Conservation (phyloP, 2,888 invertebrate genomes). For the Bimastos eiseni region DNA sequence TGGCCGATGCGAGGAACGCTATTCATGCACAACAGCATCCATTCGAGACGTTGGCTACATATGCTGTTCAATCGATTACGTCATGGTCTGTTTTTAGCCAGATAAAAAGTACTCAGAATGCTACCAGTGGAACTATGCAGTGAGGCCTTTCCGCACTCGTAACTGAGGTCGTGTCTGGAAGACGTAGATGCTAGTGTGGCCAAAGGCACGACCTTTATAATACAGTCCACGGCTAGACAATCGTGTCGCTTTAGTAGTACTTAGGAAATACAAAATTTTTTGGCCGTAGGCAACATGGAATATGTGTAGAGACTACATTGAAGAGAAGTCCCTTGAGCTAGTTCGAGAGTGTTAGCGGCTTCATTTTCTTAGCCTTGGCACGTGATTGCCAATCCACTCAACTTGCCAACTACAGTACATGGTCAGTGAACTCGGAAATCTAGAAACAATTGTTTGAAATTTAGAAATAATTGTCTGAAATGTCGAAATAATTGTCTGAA, state of each 20-base stretch:
- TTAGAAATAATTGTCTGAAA: too few species aligned
- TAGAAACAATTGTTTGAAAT: too few species aligned
- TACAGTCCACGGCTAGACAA: neutral
- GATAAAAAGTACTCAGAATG: neutral
- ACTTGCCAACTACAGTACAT: too few species aligned
- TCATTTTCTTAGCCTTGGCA: too few species aligned
- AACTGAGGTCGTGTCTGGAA: neutral
- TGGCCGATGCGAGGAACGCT: neutral
- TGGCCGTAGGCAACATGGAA: neutral
- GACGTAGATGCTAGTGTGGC: neutral
- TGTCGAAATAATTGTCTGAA: too few species aligned
- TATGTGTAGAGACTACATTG: neutral
- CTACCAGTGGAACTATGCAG: neutral
- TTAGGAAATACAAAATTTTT: neutral
- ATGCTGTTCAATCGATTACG: neutral
- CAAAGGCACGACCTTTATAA: neutral
- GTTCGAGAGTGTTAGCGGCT: too few species aligned
- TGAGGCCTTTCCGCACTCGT: neutral
- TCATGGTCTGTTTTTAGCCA: neutral
- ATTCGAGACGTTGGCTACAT: too few species aligned
- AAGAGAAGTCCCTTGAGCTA: too few species aligned
- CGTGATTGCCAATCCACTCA: too few species aligned
- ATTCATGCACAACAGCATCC: neutral
- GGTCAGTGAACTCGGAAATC: too few species aligned
- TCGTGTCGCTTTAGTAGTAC: neutral